A percentile compares a stretch with the other conserved stretches of the same genome.
These are phyloP conservation scores for Salarias fasciatus DNA, from an alignment of 2,797 vertebrate genomes.

Conservation along the genomic window DNA sequence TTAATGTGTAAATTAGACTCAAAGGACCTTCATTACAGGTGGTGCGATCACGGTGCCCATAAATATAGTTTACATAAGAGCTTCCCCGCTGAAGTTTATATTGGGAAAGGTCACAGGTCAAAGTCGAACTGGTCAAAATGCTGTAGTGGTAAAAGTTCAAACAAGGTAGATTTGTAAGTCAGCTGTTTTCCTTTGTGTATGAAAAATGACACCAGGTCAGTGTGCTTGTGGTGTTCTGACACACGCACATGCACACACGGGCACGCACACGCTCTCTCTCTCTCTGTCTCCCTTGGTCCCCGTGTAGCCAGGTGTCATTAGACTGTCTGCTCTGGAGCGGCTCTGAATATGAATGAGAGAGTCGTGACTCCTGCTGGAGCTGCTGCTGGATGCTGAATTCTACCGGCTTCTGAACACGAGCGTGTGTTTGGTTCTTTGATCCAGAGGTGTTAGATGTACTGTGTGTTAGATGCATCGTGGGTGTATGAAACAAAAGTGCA, in stretches of 20 bases:
- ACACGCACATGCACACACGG: conserved; percentile 5
- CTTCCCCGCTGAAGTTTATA: too few relatives aligned
- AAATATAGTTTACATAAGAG: too few relatives aligned
- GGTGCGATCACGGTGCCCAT: too few relatives aligned
- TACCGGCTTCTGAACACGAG: neutral
- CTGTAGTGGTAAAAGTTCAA: neutral
- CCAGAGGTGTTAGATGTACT: conserved; percentile 18
- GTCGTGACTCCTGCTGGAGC: conserved; percentile 71
- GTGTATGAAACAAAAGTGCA: too few relatives aligned
- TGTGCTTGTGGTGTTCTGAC: too few relatives aligned
- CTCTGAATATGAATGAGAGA: conserved; percentile 75
- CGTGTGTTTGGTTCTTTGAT: conserved; percentile 23
- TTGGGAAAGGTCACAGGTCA: conserved; percentile 3
- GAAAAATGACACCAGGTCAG: neutral
- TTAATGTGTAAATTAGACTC: too few relatives aligned
- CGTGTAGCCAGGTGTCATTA: conserved; percentile 62
- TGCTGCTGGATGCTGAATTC: conserved; percentile 7
- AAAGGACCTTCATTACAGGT: too few relatives aligned
- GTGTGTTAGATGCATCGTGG: too few relatives aligned
- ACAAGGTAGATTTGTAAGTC: neutral
- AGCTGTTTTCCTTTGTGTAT: neutral
- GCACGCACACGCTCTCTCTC: conserved; percentile 1
- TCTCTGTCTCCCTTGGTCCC: conserved; percentile 27
- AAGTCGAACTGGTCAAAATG: neutral
- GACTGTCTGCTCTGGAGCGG: conserved; percentile 56